Base-by-base conservation (phyloP, 2,797 vertebrate genomes). In the Agapornis canus region DNA sequence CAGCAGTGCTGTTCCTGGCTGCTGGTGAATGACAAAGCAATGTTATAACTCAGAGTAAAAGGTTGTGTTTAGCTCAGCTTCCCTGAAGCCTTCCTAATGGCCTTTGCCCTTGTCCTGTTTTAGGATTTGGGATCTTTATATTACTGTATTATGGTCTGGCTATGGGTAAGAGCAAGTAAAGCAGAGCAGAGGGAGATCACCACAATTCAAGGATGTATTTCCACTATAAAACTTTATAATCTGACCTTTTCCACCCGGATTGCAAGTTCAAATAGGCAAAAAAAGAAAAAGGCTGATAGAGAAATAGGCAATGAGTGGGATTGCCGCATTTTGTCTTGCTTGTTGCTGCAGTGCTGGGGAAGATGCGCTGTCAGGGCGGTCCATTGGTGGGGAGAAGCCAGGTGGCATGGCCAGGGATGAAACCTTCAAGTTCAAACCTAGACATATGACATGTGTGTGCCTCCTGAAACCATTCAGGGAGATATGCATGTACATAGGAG, bases 21-120 rank as follows among this genome's bases (percentile, higher is more conserved):
- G 2, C 29, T 8, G 5, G 61, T 77, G 66, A 77, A 82, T 95
- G 95, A 96, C 65, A 63, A 84, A 96, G 91, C 85, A 84, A 12
- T 60, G 83, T 72, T 91, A 10, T 37, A 92, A 47, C 19, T 32
- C 32, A 27, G 86, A 89, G 89, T 78, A 93, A 93, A 94, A 94
- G 43, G 8, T 9, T 56, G 31, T 2, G 0, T 79, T 96, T 85
- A 76, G 71, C 65, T 82, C 56, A 43, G 57, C 61, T 92, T 88
- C 43, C 54, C 31, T 0, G 0, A 73, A 75, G 73, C 31, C 47
- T 83, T 57, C 85, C 23, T 49, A 76, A 37, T 21, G 37, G 45
- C 42, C 42, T 82, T 80, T 94, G 37, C 56, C 29, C 25, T 82
- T 78, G 42, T 49, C 54, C 71, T 81, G 42, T 20, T 82, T 71